Conservation (phyloP, 1,140 invertebrate genomes). For the Argopecten irradians region DNA sequence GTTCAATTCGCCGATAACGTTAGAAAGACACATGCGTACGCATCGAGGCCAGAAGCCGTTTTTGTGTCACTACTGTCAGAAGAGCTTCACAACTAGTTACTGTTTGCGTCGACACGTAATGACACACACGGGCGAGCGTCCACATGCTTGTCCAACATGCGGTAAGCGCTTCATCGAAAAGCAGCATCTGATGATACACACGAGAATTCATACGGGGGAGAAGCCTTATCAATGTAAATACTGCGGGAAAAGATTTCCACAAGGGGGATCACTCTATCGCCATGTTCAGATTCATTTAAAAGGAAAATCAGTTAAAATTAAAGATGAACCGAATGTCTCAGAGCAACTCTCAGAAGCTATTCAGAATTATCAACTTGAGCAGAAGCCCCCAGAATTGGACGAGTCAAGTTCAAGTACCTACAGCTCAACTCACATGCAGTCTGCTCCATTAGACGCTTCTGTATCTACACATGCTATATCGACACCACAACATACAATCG, state of each 20-base stretch:
- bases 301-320: conserved; percentile 1
- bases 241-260: conserved; percentile 43
- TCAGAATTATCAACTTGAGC: not conserved
- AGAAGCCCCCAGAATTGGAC: not conserved
- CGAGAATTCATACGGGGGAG: conserved; percentile 37
- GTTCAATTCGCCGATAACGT: not conserved
- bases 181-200: conserved; percentile 35
- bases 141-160: conserved; percentile 79
- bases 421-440: conserved; percentile 14
- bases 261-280: conserved; percentile 37
- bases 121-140: conserved; percentile 81
- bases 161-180: conserved; percentile 77
- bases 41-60: not conserved
- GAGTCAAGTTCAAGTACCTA: not conserved
- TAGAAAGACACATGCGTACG: not conserved
- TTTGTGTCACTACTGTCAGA: not conserved
- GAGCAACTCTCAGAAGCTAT: not conserved
- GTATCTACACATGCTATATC: not conserved
- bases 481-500: not conserved
- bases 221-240: conserved; percentile 45
- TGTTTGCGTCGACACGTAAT: not conserved
- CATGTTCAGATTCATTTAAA: conserved; percentile 27
- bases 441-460: not conserved
- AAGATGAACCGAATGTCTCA: not conserved
- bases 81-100: conserved; percentile 7